Conservation (phyloP, 2,797 vertebrate species). For the Eremophila alpestris region DNA sequence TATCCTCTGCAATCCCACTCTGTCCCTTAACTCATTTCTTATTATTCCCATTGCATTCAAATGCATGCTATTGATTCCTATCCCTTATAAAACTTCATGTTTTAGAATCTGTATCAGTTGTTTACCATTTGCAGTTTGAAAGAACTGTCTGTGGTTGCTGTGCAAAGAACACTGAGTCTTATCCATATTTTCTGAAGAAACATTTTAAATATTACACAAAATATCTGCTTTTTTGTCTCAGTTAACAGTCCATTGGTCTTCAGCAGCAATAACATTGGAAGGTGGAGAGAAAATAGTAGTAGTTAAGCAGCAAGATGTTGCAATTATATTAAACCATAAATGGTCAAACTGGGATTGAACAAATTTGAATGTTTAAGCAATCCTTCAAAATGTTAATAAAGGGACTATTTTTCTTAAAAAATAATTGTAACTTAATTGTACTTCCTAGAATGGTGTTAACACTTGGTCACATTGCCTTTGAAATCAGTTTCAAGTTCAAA, state of each 20-base stretch:
- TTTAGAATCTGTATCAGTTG: background rate
- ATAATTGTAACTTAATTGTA: background rate
- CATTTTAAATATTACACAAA: background rate
- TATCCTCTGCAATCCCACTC: background rate
- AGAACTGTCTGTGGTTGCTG: background rate
- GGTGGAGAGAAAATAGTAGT: background rate
- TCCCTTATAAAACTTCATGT: background rate
- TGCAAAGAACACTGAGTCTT: background rate
- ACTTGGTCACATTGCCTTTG: background rate
- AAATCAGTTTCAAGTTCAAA: background rate
- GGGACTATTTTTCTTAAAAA: background rate
- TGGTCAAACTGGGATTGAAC: background rate
- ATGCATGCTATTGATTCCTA: background rate
- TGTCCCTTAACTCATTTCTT: background rate
- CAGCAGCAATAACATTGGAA: background rate
- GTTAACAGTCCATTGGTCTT: background rate
- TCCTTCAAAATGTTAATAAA: background rate
- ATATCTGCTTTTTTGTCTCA: background rate
- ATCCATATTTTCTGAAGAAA: background rate
- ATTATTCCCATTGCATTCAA: background rate
- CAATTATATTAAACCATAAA: background rate
- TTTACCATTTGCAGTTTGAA: background rate
- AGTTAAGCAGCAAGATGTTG: background rate
- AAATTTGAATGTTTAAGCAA: background rate
- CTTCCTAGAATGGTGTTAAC: background rate